Evolutionary conservation across 1,140 invertebrate genomes (phyloP).

Genomic region (Anoplolepis gracilipes): DNA sequence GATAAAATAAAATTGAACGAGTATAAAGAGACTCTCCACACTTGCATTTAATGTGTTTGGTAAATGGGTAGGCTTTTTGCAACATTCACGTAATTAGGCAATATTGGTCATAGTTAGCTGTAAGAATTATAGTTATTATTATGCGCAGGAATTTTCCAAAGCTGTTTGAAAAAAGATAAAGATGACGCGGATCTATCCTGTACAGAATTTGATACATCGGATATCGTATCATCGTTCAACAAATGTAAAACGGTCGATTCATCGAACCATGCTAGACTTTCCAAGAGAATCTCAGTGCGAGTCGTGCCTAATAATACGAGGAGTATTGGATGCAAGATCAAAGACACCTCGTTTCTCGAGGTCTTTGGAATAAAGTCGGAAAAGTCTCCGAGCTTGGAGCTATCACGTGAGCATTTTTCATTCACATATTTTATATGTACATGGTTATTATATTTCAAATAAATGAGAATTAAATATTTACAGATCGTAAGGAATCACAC

Average conservation of each 20-base stretch:
- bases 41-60: not conserved
- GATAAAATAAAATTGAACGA: conserved; percentile 36
- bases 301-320: conserved; percentile 77
- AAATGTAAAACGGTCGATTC: conserved; percentile 34
- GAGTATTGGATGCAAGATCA: conserved; percentile 58
- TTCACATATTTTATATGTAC: not conserved
- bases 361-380: conserved; percentile 75
- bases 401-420: conserved; percentile 56
- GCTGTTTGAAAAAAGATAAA: conserved; percentile 64
- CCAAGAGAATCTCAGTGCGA: conserved; percentile 75
- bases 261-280: conserved; percentile 46
- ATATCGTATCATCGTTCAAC: conserved; percentile 3
- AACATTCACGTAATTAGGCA: not conserved
- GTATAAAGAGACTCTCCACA: not conserved
- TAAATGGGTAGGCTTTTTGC: conserved; percentile 72
- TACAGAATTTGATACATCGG: conserved; percentile 25
- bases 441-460: conserved; percentile 16
- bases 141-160: conserved; percentile 69
- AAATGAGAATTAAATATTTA: conserved; percentile 42
- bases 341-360: conserved; percentile 76
- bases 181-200: conserved; percentile 57
- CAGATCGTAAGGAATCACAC: conserved; percentile 49
- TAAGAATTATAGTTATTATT: conserved; percentile 21
- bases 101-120: not conserved
- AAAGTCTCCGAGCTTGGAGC: conserved; percentile 37